Conservation (phyloP, 2,797 vertebrate genomes). For the Eptatretus atami region DNA sequence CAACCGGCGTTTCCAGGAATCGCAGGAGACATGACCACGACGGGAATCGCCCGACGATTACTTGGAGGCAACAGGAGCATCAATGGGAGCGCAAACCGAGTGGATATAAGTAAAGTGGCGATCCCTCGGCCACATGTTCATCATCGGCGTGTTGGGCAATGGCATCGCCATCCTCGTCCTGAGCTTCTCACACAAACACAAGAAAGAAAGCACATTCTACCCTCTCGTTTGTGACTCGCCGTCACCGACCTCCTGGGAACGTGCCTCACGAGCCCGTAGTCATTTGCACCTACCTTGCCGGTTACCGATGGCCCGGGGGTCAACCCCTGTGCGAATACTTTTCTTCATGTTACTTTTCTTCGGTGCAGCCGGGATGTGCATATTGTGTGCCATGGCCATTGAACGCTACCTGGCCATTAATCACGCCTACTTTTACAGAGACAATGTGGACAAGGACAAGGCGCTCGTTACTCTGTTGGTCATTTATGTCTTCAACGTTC, state of each 20-base stretch:
- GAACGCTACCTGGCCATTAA: constrained; percentile 86
- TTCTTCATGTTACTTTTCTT: constrained; percentile 83
- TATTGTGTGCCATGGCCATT: constrained; percentile 77
- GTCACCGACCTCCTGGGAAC: constrained; percentile 76
- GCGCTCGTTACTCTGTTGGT: constrained; percentile 35
- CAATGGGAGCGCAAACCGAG: background rate
- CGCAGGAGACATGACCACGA: too few species aligned
- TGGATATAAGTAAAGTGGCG: constrained; percentile 17
- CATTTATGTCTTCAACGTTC: constrained; percentile 36
- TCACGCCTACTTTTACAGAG: constrained; percentile 76
- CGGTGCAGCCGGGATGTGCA: constrained; percentile 51
- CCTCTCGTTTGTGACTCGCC: constrained; percentile 57
- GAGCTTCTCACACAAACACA: constrained; percentile 53
- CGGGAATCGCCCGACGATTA: too few species aligned
- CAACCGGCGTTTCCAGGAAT: too few species aligned
- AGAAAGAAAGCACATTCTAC: constrained; percentile 86
- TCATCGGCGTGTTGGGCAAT: constrained; percentile 77
- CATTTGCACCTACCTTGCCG: constrained; percentile 62
- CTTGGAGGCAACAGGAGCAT: too few species aligned
- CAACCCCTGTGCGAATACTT: constrained; percentile 47
- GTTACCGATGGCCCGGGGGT: constrained; percentile 34
- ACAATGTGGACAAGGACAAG: constrained; percentile 45
- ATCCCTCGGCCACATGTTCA: constrained; percentile 69
- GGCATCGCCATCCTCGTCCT: constrained; percentile 65
- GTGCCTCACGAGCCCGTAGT: constrained; percentile 56